These are phyloP conservation scores for Grantiella picta DNA, from an alignment of 2,113 vertebrate species.

Conservation along the genomic window DNA sequence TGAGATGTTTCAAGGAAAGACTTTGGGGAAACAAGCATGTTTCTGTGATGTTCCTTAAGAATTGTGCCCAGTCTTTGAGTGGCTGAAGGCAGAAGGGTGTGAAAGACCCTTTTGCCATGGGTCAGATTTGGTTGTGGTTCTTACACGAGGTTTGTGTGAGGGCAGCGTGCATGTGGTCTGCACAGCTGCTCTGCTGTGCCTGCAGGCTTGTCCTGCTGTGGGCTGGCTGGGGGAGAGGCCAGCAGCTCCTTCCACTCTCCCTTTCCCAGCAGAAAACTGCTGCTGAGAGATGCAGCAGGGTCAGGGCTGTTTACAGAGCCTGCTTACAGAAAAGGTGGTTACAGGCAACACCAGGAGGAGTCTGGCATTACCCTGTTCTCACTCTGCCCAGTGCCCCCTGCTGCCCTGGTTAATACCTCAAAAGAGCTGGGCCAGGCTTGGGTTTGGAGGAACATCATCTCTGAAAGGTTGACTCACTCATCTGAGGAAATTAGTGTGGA, in stretches of 20 bases:
- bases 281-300: background rate
- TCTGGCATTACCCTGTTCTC: background rate
- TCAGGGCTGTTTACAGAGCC: background rate
- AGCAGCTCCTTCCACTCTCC: background rate
- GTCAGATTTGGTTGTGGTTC: background rate
- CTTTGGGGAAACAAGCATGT: background rate
- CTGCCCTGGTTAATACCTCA: background rate
- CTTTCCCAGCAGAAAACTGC: background rate
- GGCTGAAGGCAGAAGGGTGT: background rate
- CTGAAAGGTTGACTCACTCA: background rate
- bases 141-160: background rate
- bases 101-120: background rate
- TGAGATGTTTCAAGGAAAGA: background rate
- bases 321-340: background rate
- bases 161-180: accelerated
- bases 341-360: background rate
- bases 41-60: background rate
- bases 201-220: background rate
- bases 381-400: background rate
- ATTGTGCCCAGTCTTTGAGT: background rate
- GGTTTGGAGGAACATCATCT: background rate
- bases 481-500: background rate
- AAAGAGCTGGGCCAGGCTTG: background rate
- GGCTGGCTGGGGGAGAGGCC: background rate
- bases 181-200: background rate